Conservation (phyloP, 2,113 vertebrate species). For the Hypomesus transpacificus region DNA sequence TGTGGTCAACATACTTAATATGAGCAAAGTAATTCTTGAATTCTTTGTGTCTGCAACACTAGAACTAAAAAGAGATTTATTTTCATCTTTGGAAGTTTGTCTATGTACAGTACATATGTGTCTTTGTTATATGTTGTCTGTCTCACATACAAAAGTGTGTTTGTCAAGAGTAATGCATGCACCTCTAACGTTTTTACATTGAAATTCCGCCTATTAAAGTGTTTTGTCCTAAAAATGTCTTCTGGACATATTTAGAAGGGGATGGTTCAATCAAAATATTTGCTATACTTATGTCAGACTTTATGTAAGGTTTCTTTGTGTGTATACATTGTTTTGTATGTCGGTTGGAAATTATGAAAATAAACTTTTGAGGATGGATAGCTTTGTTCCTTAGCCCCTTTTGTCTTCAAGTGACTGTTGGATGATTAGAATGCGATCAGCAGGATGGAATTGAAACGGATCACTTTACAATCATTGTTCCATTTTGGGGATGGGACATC, state of each 20-base stretch:
- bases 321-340: constrained; percentile 57
- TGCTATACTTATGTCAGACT: constrained; percentile 33
- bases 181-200: constrained; percentile 31
- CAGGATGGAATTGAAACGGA: background rate
- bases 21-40: background rate
- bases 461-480: background rate
- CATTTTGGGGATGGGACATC: background rate
- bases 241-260: too few relatives aligned
- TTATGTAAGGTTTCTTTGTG: constrained; percentile 42
- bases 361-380: constrained; percentile 57
- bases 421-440: background rate
- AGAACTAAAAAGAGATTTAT: constrained; percentile 24
- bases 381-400: background rate
- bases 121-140: constrained; percentile 33
- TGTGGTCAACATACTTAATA: background rate
- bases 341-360: constrained; percentile 43
- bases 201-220: constrained; percentile 32
- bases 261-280: constrained; percentile 22
- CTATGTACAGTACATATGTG: constrained; percentile 46
- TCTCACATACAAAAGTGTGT: constrained; percentile 23
- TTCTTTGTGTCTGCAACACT: constrained; percentile 43
- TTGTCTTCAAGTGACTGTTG: background rate
- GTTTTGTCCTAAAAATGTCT: constrained; percentile 24
- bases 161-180: constrained; percentile 33
- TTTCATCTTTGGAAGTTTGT: constrained; percentile 27